Percentiles rank a stretch among this genome's conserved stretches.
Conservation (phyloP, 2,113 vertebrate species). For the Aspiorhynchus laticeps region DNA sequence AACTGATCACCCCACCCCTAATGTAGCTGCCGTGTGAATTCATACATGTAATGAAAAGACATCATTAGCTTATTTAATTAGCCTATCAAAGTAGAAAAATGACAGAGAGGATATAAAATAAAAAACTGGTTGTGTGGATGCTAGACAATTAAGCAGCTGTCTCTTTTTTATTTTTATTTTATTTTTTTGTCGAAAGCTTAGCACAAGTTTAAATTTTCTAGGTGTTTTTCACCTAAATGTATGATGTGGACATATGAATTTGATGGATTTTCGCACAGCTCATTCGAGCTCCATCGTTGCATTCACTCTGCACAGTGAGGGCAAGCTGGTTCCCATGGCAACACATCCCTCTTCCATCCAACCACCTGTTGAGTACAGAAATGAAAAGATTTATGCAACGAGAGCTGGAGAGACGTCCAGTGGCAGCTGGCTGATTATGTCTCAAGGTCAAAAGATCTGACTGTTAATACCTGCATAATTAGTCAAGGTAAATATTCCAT, state of each 20-base stretch:
- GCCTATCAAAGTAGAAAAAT: neutral
- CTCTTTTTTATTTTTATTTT: neutral
- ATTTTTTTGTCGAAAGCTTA: neutral
- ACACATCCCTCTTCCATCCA: conserved; percentile 69
- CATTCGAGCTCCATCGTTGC: conserved; percentile 41
- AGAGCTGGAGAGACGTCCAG: conserved; percentile 33
- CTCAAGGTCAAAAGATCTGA: conserved; percentile 33
- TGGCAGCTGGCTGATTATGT: conserved; percentile 29
- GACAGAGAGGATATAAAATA: neutral
- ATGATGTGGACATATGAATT: neutral
- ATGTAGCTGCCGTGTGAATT: neutral
- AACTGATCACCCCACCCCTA: neutral
- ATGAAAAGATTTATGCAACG: conserved; percentile 63
- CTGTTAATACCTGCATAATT: neutral
- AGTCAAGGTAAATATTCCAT: neutral
- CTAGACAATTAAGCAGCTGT: neutral
- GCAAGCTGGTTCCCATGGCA: conserved; percentile 69
- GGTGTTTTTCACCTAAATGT: neutral
- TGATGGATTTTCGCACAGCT: neutral
- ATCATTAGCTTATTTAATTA: conserved; percentile 13
- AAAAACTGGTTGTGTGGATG: neutral
- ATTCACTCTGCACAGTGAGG: conserved; percentile 47
- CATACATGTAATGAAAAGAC: neutral
- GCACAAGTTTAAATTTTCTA: neutral
- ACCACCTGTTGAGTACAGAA: conserved; percentile 76